Evolutionary conservation across 2,888 invertebrate genomes (phyloP), one percentile per base, ranked within the genome.

Genomic region (Urechis unicinctus): DNA sequence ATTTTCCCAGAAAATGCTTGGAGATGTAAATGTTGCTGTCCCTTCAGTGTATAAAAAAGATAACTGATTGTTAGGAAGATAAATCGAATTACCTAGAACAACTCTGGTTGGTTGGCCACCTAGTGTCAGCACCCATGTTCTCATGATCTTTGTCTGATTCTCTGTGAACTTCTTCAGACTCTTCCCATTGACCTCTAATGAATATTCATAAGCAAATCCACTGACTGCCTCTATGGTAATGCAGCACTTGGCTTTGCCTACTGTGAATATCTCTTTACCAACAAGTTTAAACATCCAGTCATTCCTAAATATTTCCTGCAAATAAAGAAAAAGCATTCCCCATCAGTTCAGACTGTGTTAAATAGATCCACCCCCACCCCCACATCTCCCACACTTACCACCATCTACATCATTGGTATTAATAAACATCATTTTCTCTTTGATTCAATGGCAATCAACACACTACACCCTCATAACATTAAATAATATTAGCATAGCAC

Each of bases 261-360:
- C 82, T 44, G 80, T 81, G 73, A 93, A 89, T 6, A 83, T 79
- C 77, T 93, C 91, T 64, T 86, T 86, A 1, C 93, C 93, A 0
- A 93, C 92, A 47, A 93, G 76, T 68, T 89, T 88, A 75, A 94
- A 93, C 90, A 93, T 90, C 90, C 91, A 93, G 57, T 93, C 91
- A 59, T 85, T 82, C 21, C 86, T 81, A 13, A 86, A 64, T 2
- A 88, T 81, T 76, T 88, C 89, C 88, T 89, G 69, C 25, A 52
- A 51, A 49, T 25, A 47, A 1, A 53, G 22, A 5, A 24, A 22
- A 47, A 28, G 30, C n/a, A 26, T 50, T 17, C n/a, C 3, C 22
- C 13, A 24, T n/a, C 29, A 5, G 22, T 28, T n/a, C n/a, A n/a
- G n/a, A n/a, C n/a, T n/a, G n/a, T n/a, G n/a, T n/a, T n/a, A n/a